phyloP scores from a whole-genome alignment of 2,888 invertebrate species.

The Erebia palarica region DNA sequence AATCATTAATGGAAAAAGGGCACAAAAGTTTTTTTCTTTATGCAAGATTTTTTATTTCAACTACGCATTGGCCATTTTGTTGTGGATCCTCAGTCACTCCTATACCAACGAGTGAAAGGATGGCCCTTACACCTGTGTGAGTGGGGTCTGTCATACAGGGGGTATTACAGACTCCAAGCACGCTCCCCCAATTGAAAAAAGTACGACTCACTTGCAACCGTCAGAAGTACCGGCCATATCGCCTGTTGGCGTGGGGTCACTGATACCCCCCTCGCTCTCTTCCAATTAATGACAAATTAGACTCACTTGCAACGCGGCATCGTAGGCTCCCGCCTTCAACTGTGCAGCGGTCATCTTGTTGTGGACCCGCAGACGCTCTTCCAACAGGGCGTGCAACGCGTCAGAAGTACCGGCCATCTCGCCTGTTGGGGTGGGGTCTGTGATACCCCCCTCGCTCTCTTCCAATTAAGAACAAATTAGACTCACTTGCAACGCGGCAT shows the following conservation, averaged over 20 bases:
- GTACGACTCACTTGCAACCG: constrained; percentile 78
- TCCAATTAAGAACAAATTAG: neutral
- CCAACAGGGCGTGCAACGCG: constrained; percentile 81
- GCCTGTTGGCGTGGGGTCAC: constrained; percentile 77
- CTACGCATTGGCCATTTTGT: constrained; percentile 96
- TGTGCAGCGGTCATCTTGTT: constrained; percentile 98
- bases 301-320: constrained; percentile 88
- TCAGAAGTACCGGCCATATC: constrained; percentile 62
- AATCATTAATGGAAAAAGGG: no score
- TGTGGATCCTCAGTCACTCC: constrained; percentile 91
- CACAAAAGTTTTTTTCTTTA: no score
- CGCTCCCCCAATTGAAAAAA: constrained; percentile 50
- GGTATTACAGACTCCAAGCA: constrained; percentile 45
- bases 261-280: constrained; percentile 83
- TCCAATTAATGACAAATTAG: neutral
- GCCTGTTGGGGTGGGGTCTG: constrained; percentile 77
- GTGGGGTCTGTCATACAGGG: constrained; percentile 84
- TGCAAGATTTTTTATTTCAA: constrained; percentile 81
- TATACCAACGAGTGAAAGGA: constrained; percentile 83
- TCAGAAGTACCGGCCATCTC: constrained; percentile 62
- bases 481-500: constrained; percentile 88
- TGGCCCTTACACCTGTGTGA: constrained; percentile 68
- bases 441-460: constrained; percentile 84
- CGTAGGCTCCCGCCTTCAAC: constrained; percentile 92
- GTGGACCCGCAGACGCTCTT: constrained; percentile 91